phyloP scores from a whole-genome alignment of 2,888 invertebrate species.

The Achlya flavicornis region DNA sequence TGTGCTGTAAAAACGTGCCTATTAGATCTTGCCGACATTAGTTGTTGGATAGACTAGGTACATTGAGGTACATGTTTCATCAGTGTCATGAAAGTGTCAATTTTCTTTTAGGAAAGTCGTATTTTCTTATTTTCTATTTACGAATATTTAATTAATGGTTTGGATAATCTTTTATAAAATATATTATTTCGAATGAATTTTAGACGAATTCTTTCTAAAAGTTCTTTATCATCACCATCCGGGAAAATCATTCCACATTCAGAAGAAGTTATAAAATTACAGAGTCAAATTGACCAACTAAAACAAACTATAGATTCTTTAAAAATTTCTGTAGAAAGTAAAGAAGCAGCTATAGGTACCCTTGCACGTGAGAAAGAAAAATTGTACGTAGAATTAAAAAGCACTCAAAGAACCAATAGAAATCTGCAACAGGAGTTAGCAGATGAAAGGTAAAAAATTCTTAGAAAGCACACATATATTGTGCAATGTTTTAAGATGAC shows the following conservation, averaged over 20 bases:
- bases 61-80: too few species aligned
- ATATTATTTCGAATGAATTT: conserved; percentile 49
- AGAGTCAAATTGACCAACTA: conserved; percentile 69
- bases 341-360: conserved; percentile 74
- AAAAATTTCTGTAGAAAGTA: conserved; percentile 70
- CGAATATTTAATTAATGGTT: conserved; percentile 21
- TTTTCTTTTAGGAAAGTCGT: conserved; percentile 14
- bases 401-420: conserved; percentile 71
- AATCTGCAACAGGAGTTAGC: conserved; percentile 80
- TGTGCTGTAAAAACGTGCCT: too few species aligned
- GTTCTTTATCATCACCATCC: conserved; percentile 45
- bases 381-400: conserved; percentile 72
- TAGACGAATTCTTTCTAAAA: conserved; percentile 50
- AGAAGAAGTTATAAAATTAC: conserved; percentile 53
- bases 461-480: not conserved
- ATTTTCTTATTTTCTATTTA: conserved; percentile 29
- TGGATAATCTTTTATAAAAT: conserved; percentile 29
- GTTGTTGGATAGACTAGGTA: too few species aligned
- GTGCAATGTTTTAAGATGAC: not conserved
- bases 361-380: conserved; percentile 80
- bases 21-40: too few species aligned
- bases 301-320: conserved; percentile 69
- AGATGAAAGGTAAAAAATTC: conserved; percentile 67
- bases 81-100: not conserved
- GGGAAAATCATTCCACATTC: conserved; percentile 34